Evolutionary conservation across 2,113 vertebrate species (phyloP), one percentile per base, ranked within the genome.

Genomic region (Chloebia gouldiae): DNA sequence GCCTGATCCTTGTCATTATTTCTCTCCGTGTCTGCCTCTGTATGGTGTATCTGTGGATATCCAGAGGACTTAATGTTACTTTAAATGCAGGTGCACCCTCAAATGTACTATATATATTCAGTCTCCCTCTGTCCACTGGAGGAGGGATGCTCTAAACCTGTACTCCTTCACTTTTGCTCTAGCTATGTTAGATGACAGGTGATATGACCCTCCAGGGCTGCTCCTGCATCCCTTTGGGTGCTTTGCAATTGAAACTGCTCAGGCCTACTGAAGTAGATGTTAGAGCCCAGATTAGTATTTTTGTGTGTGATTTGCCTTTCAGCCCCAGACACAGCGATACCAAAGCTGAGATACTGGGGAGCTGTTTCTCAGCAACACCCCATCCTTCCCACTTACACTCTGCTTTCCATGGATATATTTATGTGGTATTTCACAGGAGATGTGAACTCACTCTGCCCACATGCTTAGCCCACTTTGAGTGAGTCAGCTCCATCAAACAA

Each of bases 361-460:
- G 40, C 30, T 83, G 90, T 92, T 92, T 90, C 95, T 95, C 96
- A 92, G 93, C 93, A 95, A 92, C 90, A 90, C 69, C 90, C 82
- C 88, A 88, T 47, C 60, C 92, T 96, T 88, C 94, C 93, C 80
- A 94, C 90, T 95, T 90, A 73, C 57, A 65, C 92, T 91, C 81
- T 93, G 79, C 89, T 96, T 95, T 86, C 83, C 77, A 25, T 45
- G 69, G 88, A 88, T 95, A 96, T 88, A 96, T 94, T 92, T 96
- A 40, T 78, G 40, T 81, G 86, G 60, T 92, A 88, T 95, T 97
- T 95, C 44, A 2, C 94, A 93, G 92, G 44, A 91, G 57, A 95
- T 95, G 56, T 84, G 86, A 96, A 95, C 83, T 92, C 57, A 11
- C 53, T 93, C 95, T 95, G 61, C 96, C 96, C 89, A 97, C 96